These are phyloP conservation scores for Cyclura pinguis DNA, from an alignment of 2,797 vertebrate species.

Conservation along the genomic window DNA sequence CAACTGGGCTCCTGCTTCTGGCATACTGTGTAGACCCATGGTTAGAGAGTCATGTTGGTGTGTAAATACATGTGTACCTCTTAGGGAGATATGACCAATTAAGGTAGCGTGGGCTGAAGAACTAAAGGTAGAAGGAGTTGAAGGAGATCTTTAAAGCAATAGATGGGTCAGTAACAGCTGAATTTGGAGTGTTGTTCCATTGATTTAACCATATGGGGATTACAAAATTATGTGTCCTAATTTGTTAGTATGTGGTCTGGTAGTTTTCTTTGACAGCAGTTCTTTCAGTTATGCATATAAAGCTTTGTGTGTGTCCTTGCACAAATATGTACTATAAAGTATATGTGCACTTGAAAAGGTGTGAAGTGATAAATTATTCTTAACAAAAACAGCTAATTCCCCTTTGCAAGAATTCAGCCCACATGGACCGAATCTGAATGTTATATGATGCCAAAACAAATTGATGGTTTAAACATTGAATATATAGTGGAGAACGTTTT, in stretches of 20 bases:
- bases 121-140: not conserved
- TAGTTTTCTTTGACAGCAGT: not conserved
- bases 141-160: not conserved
- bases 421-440: not conserved
- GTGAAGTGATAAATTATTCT: not conserved
- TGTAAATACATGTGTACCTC: not conserved
- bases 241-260: not conserved
- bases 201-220: not conserved
- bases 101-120: not conserved
- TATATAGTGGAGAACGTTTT: not conserved
- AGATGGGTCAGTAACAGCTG: not conserved
- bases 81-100: not conserved
- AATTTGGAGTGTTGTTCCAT: not conserved
- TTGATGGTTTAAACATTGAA: not conserved
- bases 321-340: not conserved
- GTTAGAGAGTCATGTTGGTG: not conserved
- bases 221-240: not conserved
- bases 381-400: not conserved
- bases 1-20: not conserved
- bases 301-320: not conserved
- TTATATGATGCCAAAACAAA: not conserved
- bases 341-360: not conserved
- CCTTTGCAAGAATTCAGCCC: not conserved
- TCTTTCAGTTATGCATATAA: not conserved
- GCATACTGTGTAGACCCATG: not conserved